phyloP scores from a whole-genome alignment of 2,888 invertebrate genomes.

The Drosophila imparisetae region DNA sequence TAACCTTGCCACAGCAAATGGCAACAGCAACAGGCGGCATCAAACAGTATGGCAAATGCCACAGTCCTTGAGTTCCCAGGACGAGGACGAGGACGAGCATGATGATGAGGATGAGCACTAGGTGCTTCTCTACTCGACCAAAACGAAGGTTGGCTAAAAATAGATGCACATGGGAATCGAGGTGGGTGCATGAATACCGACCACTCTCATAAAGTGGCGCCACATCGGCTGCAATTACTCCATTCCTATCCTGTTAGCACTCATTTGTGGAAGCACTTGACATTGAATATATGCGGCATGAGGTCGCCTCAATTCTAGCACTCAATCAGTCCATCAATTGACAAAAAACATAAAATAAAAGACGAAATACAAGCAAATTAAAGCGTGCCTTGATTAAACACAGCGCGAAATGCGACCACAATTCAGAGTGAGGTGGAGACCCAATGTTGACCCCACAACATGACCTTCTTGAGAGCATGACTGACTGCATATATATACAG shows the following conservation, averaged over 20 bases:
- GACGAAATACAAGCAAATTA: conserved; percentile 44
- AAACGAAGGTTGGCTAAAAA: not conserved
- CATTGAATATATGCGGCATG: conserved; percentile 58
- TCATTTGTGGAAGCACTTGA: conserved; percentile 55
- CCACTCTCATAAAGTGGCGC: conserved; percentile 27
- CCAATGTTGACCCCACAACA: conserved; percentile 47
- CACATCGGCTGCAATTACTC: conserved; percentile 23
- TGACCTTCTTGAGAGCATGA: conserved; percentile 52
- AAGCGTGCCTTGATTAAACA: conserved; percentile 41
- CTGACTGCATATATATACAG: conserved; percentile 4
- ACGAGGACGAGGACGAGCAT: conserved; percentile 27
- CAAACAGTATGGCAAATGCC: conserved; percentile 12
- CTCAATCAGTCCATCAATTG: conserved; percentile 64
- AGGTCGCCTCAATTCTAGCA: conserved; percentile 52
- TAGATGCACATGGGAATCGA: conserved; percentile 16
- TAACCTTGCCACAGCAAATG: conserved; percentile 32
- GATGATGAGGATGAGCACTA: conserved; percentile 6
- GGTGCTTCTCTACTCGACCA: conserved; percentile 15
- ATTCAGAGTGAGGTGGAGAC: conserved; percentile 50
- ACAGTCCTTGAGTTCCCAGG: conserved; percentile 45
- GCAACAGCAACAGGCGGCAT: conserved; percentile 44
- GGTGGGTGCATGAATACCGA: not conserved
- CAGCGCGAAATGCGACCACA: conserved; percentile 8
- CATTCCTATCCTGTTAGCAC: not conserved
- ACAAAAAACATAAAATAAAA: conserved; percentile 17